These are phyloP conservation scores for Amblyjoppa proteus DNA, from an alignment of 2,888 invertebrate genomes.

Conservation along the genomic window DNA sequence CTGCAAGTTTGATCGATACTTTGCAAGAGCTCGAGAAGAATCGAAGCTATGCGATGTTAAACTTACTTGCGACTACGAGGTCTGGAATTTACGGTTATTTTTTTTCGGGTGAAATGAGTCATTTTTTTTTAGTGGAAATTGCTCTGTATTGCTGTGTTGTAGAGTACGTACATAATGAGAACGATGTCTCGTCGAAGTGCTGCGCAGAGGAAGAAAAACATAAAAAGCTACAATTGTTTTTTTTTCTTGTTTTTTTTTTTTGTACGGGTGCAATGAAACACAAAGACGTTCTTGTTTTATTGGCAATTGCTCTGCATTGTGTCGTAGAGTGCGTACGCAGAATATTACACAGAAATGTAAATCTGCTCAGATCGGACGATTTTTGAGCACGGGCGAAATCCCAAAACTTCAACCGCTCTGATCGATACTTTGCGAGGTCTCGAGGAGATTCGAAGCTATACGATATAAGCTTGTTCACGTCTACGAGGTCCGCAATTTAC, in stretches of 20 bases:
- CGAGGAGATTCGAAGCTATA: neutral
- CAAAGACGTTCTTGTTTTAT: conserved; percentile 15
- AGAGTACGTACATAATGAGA: conserved; percentile 63
- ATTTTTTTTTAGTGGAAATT: conserved; percentile 41
- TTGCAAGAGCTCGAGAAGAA: neutral
- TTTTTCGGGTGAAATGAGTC: neutral
- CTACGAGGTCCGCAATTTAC: too few relatives aligned
- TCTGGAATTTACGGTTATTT: neutral
- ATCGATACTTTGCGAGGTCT: conserved; percentile 36
- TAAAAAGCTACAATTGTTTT: conserved; percentile 31
- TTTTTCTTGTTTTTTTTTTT: neutral
- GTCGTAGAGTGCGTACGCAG: conserved; percentile 39
- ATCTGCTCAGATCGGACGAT: conserved; percentile 54
- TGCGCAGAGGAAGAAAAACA: conserved; percentile 41
- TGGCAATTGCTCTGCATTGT: conserved; percentile 47
- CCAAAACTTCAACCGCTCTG: conserved; percentile 59
- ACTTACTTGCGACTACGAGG: neutral
- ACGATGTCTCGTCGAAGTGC: conserved; percentile 46
- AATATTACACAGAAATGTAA: conserved; percentile 57
- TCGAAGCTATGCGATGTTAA: neutral
- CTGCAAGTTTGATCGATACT: conserved; percentile 60
- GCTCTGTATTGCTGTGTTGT: conserved; percentile 44
- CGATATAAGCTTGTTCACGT: neutral
- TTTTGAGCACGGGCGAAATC: conserved; percentile 51
- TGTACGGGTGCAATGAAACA: neutral